Conservation (phyloP, 2,888 invertebrate genomes). For the Spodoptera picta region DNA sequence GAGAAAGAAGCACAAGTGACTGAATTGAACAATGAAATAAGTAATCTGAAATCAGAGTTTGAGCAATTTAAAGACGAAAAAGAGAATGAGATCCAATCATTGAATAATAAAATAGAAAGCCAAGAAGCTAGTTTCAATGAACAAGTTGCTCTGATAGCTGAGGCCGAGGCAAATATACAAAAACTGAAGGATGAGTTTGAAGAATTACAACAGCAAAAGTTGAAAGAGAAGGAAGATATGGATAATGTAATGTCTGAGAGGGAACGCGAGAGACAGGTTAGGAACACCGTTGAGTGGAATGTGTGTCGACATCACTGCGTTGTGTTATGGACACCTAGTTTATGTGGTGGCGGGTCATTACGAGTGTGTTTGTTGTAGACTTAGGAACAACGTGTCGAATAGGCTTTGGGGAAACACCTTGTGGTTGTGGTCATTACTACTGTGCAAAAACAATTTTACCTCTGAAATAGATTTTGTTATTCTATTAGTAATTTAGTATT, state of each 20-base stretch:
- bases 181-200: constrained; percentile 66
- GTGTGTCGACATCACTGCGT: constrained; percentile 45
- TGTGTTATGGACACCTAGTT: constrained; percentile 42
- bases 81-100: constrained; percentile 65
- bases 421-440: constrained; percentile 30
- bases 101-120: constrained; percentile 65
- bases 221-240: constrained; percentile 72
- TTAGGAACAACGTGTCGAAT: constrained; percentile 6
- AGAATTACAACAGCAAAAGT: constrained; percentile 62
- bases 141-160: constrained; percentile 60
- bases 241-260: constrained; percentile 63
- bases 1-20: constrained; percentile 61
- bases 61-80: constrained; percentile 63
- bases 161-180: constrained; percentile 61
- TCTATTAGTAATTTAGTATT: too few species aligned
- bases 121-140: constrained; percentile 57
- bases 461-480: too few species aligned
- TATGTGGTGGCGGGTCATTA: constrained; percentile 46
- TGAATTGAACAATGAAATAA: constrained; percentile 66
- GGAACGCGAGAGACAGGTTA: constrained; percentile 78
- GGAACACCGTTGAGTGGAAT: constrained; percentile 61
- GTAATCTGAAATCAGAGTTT: constrained; percentile 61
- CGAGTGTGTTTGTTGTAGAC: constrained; percentile 19
- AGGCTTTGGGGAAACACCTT: constrained; percentile 19
- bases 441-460: background rate